phyloP scores from a whole-genome alignment of 2,797 vertebrate genomes.

The Gadopsis marmoratus region DNA sequence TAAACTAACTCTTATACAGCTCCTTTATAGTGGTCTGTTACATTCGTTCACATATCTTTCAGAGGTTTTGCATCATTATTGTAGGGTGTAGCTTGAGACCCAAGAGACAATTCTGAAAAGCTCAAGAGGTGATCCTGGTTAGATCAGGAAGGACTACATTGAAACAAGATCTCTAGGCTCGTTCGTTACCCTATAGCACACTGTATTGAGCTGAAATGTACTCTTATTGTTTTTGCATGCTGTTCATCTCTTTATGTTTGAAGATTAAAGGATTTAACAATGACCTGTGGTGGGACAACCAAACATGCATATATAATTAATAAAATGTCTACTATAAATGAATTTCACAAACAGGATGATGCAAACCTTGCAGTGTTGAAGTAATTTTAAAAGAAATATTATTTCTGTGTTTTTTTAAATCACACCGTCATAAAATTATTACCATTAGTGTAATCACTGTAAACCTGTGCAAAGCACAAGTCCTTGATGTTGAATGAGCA shows the following conservation, averaged over 20 bases:
- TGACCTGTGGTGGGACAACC: constrained; percentile 36
- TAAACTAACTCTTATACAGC: constrained; percentile 16
- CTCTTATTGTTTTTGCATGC: constrained; percentile 38
- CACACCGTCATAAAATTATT: constrained; percentile 8
- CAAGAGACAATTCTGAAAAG: not conserved
- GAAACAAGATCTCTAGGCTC: not conserved
- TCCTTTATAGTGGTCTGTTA: not conserved
- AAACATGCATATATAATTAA: constrained; percentile 19
- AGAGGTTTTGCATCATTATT: constrained; percentile 59
- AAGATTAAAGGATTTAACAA: constrained; percentile 42
- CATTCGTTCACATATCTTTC: constrained; percentile 3
- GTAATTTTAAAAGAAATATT: constrained; percentile 31
- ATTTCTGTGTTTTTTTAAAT: constrained; percentile 9
- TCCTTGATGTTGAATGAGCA: constrained; percentile 21
- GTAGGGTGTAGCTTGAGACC: constrained; percentile 54
- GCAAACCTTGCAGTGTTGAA: constrained; percentile 48
- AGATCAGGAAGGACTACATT: not conserved
- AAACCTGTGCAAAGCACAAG: not conserved
- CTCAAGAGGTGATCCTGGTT: not conserved
- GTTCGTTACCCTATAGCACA: constrained; percentile 18
- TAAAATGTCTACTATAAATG: constrained; percentile 17
- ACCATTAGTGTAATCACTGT: constrained; percentile 22
- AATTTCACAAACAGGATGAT: constrained; percentile 60
- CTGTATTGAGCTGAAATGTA: constrained; percentile 33
- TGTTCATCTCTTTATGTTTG: constrained; percentile 42